Conservation (phyloP, 2,888 invertebrate species). For the Ophion ventricosus region DNA sequence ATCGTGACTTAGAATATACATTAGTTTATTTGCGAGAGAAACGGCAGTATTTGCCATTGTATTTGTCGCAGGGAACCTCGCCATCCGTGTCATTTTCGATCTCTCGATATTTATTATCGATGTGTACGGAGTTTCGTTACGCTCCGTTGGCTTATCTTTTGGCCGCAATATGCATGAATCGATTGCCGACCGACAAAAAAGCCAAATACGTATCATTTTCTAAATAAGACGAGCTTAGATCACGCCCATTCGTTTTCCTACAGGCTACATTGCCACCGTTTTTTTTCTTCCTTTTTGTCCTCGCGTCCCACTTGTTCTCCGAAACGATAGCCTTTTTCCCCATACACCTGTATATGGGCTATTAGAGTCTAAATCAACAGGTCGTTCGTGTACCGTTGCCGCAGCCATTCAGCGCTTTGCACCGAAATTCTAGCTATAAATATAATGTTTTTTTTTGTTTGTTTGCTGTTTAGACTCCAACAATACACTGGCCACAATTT, state of each 20-base stretch:
- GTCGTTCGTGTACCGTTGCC: background rate
- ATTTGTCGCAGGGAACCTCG: conserved; percentile 61
- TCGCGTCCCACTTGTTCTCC: conserved; percentile 44
- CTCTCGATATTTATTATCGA: conserved; percentile 41
- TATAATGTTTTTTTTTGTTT: background rate
- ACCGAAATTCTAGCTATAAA: background rate
- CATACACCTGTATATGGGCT: background rate
- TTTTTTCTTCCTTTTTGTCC: conserved; percentile 3
- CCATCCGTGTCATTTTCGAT: conserved; percentile 67
- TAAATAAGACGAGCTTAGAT: background rate
- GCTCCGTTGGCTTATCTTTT: conserved; percentile 53
- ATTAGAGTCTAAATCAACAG: background rate
- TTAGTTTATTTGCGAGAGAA: conserved; percentile 3
- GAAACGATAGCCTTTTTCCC: conserved; percentile 50
- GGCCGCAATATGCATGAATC: background rate
- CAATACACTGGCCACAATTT: background rate
- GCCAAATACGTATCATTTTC: conserved; percentile 5
- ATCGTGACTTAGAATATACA: background rate
- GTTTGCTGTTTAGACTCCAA: background rate
- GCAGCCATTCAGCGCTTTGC: no score
- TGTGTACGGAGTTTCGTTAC: conserved; percentile 47
- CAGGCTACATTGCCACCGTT: background rate
- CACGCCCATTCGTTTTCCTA: background rate
- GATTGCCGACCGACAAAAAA: background rate
- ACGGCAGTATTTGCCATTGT: conserved; percentile 45